Percentiles rank a stretch among this genome's conserved stretches.
phyloP scores from a whole-genome alignment of 1,140 invertebrate species.

The Microplitis mediator region DNA sequence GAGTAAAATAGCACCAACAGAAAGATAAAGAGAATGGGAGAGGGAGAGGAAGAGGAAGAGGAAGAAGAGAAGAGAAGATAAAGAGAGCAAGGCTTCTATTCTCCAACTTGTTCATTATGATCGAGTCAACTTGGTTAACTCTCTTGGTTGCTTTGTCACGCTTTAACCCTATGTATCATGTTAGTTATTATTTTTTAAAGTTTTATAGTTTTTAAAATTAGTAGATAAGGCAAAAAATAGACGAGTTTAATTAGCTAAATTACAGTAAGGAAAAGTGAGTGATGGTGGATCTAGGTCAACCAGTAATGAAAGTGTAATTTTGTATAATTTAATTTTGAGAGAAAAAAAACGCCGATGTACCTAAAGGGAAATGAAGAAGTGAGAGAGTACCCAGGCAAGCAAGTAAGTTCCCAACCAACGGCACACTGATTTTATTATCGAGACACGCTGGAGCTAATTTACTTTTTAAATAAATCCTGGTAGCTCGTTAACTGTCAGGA shows the following conservation, averaged over 20 bases:
- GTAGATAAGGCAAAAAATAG: too few relatives aligned
- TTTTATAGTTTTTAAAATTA: too few relatives aligned
- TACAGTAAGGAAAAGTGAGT: too few relatives aligned
- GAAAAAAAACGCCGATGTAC: not conserved
- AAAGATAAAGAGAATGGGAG: constrained; percentile 8
- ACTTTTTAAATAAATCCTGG: constrained; percentile 43
- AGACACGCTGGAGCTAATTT: constrained; percentile 39
- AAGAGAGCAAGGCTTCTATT: constrained; percentile 15
- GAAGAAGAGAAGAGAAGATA: constrained; percentile 36
- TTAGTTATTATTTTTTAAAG: too few relatives aligned
- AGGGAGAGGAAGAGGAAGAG: constrained; percentile 29
- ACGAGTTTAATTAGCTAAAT: too few relatives aligned
- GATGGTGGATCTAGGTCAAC: not conserved
- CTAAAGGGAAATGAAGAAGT: not conserved
- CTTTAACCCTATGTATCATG: too few relatives aligned
- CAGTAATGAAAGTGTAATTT: constrained; percentile 18
- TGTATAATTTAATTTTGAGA: constrained; percentile 34
- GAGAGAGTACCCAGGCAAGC: not conserved
- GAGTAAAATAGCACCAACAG: not conserved
- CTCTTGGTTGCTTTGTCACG: too few relatives aligned
- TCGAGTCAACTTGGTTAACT: too few relatives aligned
- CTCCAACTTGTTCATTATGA: too few relatives aligned
- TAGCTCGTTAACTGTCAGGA: constrained; percentile 36
- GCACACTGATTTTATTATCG: constrained; percentile 38
- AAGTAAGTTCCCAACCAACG: not conserved